Percentiles rank a stretch among this genome's conserved stretches.
phyloP scores from a whole-genome alignment of 1,140 invertebrate species.

The Ooceraea biroi region DNA sequence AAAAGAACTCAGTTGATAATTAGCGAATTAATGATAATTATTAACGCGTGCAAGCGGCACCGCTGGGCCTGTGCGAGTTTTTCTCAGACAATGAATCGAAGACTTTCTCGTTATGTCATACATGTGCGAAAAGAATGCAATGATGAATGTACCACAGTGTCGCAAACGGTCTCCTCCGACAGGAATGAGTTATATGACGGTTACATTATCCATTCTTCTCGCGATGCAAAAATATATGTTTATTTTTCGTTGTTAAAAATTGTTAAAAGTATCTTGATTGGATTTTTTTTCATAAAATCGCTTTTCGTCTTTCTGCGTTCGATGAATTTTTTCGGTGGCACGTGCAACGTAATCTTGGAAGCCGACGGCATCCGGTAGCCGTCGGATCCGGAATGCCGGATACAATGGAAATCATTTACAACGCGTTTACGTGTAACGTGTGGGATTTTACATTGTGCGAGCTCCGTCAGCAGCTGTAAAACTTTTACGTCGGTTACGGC shows the following conservation, averaged over 20 bases:
- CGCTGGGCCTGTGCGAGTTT: slow-evolving; percentile 57
- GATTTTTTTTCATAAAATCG: background rate
- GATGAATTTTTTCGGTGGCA: background rate
- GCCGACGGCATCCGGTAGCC: slow-evolving; percentile 10
- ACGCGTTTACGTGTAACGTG: background rate
- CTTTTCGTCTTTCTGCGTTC: background rate
- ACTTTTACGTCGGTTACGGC: background rate
- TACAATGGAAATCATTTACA: slow-evolving; percentile 19
- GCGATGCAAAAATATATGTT: background rate
- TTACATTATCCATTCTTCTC: background rate
- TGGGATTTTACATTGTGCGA: background rate
- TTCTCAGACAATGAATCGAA: slow-evolving; percentile 69
- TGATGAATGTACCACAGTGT: slow-evolving; percentile 1
- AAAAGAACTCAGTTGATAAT: slow-evolving; percentile 76
- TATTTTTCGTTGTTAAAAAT: background rate
- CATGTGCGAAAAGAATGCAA: background rate
- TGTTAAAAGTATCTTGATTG: background rate
- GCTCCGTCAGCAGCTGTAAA: background rate
- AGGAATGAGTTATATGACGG: background rate
- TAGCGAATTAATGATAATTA: slow-evolving; percentile 80
- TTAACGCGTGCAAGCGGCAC: slow-evolving; percentile 75
- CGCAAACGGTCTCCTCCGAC: background rate
- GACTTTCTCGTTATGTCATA: slow-evolving; percentile 64
- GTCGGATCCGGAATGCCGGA: background rate
- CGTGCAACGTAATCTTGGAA: background rate